Base-by-base conservation (phyloP, 2,888 invertebrate species). In the Psylliodes chrysocephalus region DNA sequence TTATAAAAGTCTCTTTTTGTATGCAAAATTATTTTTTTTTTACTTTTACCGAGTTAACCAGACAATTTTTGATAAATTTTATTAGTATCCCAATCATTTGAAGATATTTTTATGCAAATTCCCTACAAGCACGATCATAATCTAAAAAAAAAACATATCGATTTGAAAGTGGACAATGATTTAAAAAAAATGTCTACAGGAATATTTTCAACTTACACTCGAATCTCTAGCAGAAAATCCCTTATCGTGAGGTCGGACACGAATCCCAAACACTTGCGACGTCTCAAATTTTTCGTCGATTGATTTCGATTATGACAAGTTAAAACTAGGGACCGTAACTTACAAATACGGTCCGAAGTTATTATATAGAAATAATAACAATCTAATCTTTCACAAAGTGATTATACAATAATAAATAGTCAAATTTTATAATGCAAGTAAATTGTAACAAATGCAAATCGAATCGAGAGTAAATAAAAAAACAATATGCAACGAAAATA, bases 281-380 rank as follows among this genome's bases (percentile, higher is more conserved):
- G 75, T 72, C 74, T 71, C 70, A 70, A 75, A 68, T 71, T 74
- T 42, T 55, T 44, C 44, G 28, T 46, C 28, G 70, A 74, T 73
- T 69, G 73, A 73, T 72, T 74, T 73, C 69, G 73, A 73, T 72
- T 74, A 75, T 69, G n/a, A 73, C 69, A 71, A 64, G 61, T 71
- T 66, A 73, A 22, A 73, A 78, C 81, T 76, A 78, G 79, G 76
- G 78, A 78, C 77, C 78, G 79, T 82, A 83, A 83, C 83, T 83
- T 83, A 83, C 83, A 81, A 83, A 82, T 82, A 82, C 82, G 78
- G 78, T 75, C 80, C 78, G 81, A 73, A 73, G 80, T 46, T 33
- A 17, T n/a, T 75, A 72, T 71, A 66, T 60, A n/a, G n/a, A n/a
- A n/a, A 64, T 56, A 55, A n/a, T 65, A 69, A 53, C 42, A 66